Conservation (phyloP, 2,888 invertebrate species). For the Brachypalpus laphriformis region DNA sequence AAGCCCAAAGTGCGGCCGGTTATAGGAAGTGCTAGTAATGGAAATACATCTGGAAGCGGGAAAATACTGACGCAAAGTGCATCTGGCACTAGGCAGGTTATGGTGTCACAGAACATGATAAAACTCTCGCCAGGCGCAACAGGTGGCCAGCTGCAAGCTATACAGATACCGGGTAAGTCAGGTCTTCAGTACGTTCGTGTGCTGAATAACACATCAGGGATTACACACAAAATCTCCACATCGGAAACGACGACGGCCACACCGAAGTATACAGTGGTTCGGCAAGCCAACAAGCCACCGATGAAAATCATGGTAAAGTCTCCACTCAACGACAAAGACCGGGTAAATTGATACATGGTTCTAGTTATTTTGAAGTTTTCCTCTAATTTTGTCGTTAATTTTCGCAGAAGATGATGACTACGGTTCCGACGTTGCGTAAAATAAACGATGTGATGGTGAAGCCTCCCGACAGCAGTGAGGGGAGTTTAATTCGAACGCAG, state of each 20-base stretch:
- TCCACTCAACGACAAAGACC: conserved; percentile 75
- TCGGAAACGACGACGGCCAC: conserved; percentile 45
- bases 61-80: conserved; percentile 78
- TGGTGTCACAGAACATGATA: conserved; percentile 80
- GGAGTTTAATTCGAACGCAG: conserved; percentile 75
- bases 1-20: conserved; percentile 52
- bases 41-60: conserved; percentile 59
- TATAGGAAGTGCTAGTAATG: conserved; percentile 43
- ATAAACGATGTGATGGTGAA: conserved; percentile 71
- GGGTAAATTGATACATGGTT: conserved; percentile 21
- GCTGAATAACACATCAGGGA: conserved; percentile 82
- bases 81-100: conserved; percentile 78
- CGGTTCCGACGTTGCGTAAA: conserved; percentile 76
- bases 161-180: conserved; percentile 80
- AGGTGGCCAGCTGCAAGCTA: conserved; percentile 78
- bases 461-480: conserved; percentile 29
- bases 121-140: conserved; percentile 76
- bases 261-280: conserved; percentile 78
- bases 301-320: conserved; percentile 77
- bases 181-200: conserved; percentile 88
- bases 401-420: conserved; percentile 76
- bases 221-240: conserved; percentile 32
- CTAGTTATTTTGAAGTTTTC: background rate
- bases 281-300: conserved; percentile 73
- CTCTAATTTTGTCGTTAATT: conserved; percentile 43